Conservation (phyloP, 2,888 invertebrate species). For the Argyresthia goedartella region DNA sequence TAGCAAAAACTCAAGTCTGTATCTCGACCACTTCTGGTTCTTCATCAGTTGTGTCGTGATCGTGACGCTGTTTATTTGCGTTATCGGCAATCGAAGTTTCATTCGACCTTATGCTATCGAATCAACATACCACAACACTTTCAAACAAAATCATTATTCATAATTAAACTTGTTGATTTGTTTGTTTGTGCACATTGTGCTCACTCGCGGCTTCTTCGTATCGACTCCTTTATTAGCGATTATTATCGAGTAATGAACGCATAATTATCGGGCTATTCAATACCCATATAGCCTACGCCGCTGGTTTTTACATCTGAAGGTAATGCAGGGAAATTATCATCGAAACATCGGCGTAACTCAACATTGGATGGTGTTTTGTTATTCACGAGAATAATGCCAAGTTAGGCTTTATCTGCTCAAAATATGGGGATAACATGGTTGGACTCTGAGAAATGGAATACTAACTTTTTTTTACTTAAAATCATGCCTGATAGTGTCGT, state of each 20-base stretch:
- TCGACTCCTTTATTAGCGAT: slow-evolving; percentile 1
- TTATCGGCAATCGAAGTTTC: no score
- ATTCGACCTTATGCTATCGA: neutral
- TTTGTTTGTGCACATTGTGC: neutral
- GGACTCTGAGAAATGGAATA: no score
- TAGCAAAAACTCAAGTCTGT: no score
- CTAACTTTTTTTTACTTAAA: no score
- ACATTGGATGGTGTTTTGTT: neutral
- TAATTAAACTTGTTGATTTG: neutral
- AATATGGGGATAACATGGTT: no score
- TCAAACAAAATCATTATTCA: neutral
- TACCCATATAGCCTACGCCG: neutral
- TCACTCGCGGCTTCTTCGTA: neutral
- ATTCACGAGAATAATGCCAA: no score
- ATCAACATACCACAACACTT: neutral
- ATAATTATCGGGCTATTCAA: slow-evolving; percentile 1
- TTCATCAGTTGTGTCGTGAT: no score
- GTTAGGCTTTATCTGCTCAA: no score
- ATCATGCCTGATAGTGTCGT: no score
- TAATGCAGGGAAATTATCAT: neutral
- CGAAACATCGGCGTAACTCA: neutral
- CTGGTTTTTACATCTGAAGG: neutral
- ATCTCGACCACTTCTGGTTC: no score
- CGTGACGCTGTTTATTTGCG: no score
- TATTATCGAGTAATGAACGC: slow-evolving; percentile 3